A percentile compares a stretch with the other conserved stretches of the same genome.
These are phyloP conservation scores for Crypturellus tataupa DNA, from an alignment of 2,797 vertebrate species.

Conservation along the genomic window DNA sequence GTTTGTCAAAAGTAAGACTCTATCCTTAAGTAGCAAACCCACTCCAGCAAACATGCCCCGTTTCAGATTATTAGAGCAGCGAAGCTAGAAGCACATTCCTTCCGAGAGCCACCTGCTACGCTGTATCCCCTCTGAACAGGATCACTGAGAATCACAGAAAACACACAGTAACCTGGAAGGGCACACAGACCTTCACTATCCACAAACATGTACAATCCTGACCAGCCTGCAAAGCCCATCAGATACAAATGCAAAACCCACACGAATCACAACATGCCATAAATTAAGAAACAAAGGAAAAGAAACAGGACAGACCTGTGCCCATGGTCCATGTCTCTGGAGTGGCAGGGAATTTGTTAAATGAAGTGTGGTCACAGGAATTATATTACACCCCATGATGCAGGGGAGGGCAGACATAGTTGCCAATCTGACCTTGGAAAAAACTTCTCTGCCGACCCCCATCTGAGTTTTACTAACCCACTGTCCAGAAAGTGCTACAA, in stretches of 20 bases:
- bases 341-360: slow-evolving; percentile 56
- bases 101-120: fast-evolving
- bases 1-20: slow-evolving; percentile 35
- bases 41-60: slow-evolving; percentile 9
- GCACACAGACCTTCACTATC: neutral
- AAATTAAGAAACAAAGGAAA: neutral
- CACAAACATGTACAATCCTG: neutral
- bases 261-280: neutral
- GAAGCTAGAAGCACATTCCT: slow-evolving; percentile 2
- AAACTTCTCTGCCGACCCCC: slow-evolving; percentile 17
- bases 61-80: neutral
- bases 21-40: slow-evolving; percentile 45
- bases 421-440: slow-evolving; percentile 57
- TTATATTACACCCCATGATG: slow-evolving; percentile 71
- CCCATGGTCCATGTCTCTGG: neutral
- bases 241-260: fast-evolving
- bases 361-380: slow-evolving; percentile 54
- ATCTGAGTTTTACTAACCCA: neutral
- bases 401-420: slow-evolving; percentile 47
- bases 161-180: neutral
- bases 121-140: neutral
- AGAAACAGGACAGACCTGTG: neutral
- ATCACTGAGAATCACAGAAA: neutral
- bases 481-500: neutral
- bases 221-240: neutral